phyloP scores from a whole-genome alignment of 2,888 invertebrate genomes.

The Dynastes maya region DNA sequence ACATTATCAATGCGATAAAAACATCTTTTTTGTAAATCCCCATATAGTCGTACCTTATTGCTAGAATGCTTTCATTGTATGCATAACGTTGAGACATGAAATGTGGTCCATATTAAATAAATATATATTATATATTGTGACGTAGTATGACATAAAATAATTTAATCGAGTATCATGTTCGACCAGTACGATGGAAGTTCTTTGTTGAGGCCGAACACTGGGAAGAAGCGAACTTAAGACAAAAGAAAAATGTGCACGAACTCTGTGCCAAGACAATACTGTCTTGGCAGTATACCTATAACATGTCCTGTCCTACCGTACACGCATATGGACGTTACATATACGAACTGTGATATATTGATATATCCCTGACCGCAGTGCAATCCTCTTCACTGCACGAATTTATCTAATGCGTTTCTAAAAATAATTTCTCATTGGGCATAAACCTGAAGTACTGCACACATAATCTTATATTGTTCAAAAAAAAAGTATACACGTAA shows the following conservation, averaged over 20 bases:
- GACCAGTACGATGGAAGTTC: conserved; percentile 4
- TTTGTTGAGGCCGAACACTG: not conserved
- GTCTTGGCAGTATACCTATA: not conserved
- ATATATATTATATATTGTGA: not conserved
- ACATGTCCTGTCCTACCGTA: conserved; percentile 1
- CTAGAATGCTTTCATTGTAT: not conserved
- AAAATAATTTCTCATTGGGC: too few species aligned
- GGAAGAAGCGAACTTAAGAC: conserved; percentile 7
- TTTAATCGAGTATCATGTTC: conserved; percentile 10
- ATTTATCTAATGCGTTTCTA: too few species aligned
- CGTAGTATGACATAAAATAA: conserved; percentile 35
- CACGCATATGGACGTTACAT: not conserved
- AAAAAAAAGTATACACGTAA: too few species aligned
- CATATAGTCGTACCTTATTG: not conserved
- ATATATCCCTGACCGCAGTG: too few species aligned
- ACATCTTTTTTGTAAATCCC: too few species aligned
- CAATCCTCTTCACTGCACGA: too few species aligned
- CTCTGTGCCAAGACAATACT: conserved; percentile 15
- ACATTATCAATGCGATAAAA: too few species aligned
- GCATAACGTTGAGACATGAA: not conserved
- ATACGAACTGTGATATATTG: not conserved
- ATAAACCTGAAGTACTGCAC: too few species aligned
- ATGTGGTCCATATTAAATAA: conserved; percentile 1
- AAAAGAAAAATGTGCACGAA: conserved; percentile 36
- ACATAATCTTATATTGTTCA: too few species aligned